These are phyloP conservation scores for Urosaurus nigricauda DNA, from an alignment of 2,797 vertebrate genomes.

Conservation along the genomic window DNA sequence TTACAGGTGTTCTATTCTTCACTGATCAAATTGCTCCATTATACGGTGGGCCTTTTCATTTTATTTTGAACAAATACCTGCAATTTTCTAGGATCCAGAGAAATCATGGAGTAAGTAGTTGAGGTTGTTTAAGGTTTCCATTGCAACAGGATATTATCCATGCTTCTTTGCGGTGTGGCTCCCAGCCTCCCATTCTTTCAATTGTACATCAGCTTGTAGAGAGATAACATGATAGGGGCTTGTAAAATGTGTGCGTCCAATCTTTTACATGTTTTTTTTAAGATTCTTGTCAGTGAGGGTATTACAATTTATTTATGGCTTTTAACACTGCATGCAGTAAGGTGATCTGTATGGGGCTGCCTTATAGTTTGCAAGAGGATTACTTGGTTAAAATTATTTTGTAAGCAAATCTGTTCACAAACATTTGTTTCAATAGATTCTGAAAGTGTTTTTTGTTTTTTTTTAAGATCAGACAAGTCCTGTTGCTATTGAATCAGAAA, in stretches of 20 bases:
- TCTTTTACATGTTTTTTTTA: slow-evolving; percentile 49
- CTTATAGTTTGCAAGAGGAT: slow-evolving; percentile 44
- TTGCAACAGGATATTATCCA: slow-evolving; percentile 79
- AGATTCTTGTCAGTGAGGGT: slow-evolving; percentile 40
- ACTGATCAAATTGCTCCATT: slow-evolving; percentile 78
- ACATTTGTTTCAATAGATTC: slow-evolving; percentile 33
- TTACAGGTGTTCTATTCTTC: slow-evolving; percentile 80
- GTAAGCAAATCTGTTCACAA: neutral
- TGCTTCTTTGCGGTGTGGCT: slow-evolving; percentile 66
- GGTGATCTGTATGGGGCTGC: neutral
- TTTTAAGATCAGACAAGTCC: neutral
- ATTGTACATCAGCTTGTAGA: slow-evolving; percentile 63
- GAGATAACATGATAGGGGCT: slow-evolving; percentile 49
- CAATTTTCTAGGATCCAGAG: slow-evolving; percentile 76
- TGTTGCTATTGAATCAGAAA: neutral
- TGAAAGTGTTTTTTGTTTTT: no score
- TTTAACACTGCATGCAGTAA: slow-evolving; percentile 19
- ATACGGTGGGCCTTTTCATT: slow-evolving; percentile 75
- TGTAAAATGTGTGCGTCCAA: slow-evolving; percentile 48
- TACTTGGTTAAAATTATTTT: slow-evolving; percentile 35
- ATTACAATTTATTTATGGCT: slow-evolving; percentile 67
- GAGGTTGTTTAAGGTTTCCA: slow-evolving; percentile 77
- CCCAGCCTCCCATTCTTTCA: slow-evolving; percentile 54
- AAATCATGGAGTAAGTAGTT: slow-evolving; percentile 72
- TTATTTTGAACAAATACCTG: slow-evolving; percentile 82